Base-by-base conservation (phyloP, 2,113 vertebrate genomes). In the Ictalurus punctatus region DNA sequence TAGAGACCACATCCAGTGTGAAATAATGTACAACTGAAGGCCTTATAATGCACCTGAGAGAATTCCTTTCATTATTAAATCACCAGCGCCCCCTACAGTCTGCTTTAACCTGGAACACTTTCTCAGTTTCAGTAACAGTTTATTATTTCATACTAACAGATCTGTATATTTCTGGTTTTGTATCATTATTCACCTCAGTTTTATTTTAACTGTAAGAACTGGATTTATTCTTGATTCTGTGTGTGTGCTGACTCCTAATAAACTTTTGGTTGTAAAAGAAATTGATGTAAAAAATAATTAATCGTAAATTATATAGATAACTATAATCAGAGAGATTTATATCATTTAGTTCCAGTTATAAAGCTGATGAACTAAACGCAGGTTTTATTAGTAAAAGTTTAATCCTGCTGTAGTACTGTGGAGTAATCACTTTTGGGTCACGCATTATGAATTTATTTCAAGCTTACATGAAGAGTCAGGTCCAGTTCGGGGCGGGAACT, bases 21-120 rank as follows among this genome's bases (percentile, higher is more conserved):
- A 44, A 44, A 44, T 44, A 27, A 79, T 48, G 44, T 79, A 27
- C 10, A 52, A 79, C 16, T 14, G 0, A 48, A 79, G 12, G 25
- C 10, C 6, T 54, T 16, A 67, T 30, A n/a, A 79, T 54, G 12
- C 1, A 27, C 13, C 76, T 52, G 44, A 79, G 27, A 52, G 2
- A 78, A 79, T 14, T 13, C 5, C 30, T 19, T 56, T 80, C 17
- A 71, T 73, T 73, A 73, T 73, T 85, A 23, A 73, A 14, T 56
- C 84, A 6, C 25, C 27, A 37, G 81, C 81, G 81, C 81, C 81
- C 81, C 58, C 81, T 83, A 58, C 58, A 61, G 81, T 40, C 81
- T 63, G 34, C 0, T 83, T 40, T 40, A 40, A 23, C 10, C 10
- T 61, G 3, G 14, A 2, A 12, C 59, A 44, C 61, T 52, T 48